phyloP scores from a whole-genome alignment of 1,140 invertebrate genomes.

The Hylaeus anthracinus region DNA sequence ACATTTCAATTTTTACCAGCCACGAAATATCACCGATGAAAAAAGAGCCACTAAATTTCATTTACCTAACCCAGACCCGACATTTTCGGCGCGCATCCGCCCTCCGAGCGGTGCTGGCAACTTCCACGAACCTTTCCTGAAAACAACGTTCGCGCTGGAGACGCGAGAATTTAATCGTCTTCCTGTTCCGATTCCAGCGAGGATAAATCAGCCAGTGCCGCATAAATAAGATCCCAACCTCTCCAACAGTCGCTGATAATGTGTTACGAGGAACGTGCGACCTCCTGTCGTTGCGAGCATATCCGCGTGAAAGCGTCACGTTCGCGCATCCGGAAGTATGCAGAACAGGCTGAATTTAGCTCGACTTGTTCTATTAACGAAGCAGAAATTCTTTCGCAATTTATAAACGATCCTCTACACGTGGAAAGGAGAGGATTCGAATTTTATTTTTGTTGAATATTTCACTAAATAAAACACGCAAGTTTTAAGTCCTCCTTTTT shows the following conservation, averaged over 20 bases:
- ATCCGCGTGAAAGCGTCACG: background rate
- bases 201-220: slow-evolving; percentile 10
- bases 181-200: slow-evolving; percentile 37
- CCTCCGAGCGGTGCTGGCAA: no score
- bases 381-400: slow-evolving; percentile 1
- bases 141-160: background rate
- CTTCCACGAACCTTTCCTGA: background rate
- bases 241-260: slow-evolving; percentile 1
- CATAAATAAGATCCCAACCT: slow-evolving; percentile 19
- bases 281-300: background rate
- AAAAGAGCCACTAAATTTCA: no score
- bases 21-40: no score
- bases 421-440: no score
- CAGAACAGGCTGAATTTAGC: background rate
- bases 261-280: background rate
- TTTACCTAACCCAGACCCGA: background rate
- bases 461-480: no score
- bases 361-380: background rate
- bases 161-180: slow-evolving; percentile 71
- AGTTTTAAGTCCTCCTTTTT: no score
- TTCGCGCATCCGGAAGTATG: background rate
- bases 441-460: no score
- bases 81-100: background rate
- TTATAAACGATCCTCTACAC: background rate
- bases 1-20: no score